phyloP scores from a whole-genome alignment of 2,797 vertebrate genomes.

The Chaenodraco wilsoni region DNA sequence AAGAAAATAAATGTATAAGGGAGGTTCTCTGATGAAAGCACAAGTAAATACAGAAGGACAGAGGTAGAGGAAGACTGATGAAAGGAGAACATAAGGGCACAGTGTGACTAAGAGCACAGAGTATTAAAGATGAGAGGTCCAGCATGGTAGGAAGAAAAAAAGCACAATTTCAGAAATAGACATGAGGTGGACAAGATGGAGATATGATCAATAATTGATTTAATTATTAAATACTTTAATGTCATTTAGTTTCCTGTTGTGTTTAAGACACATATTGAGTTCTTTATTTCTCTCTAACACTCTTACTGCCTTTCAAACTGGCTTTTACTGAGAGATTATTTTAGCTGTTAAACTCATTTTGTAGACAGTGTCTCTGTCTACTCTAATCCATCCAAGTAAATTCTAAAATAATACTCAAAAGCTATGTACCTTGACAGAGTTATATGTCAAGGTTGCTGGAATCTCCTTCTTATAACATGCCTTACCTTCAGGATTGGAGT shows the following conservation, averaged over 20 bases:
- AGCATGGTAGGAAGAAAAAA: background rate
- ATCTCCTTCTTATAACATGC: background rate
- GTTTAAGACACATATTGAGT: slow-evolving; percentile 6
- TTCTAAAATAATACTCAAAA: slow-evolving; percentile 12
- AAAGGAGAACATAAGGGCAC: slow-evolving; percentile 24
- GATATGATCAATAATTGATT: background rate
- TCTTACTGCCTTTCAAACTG: slow-evolving; percentile 14
- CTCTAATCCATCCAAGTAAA: slow-evolving; percentile 8
- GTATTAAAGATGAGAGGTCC: slow-evolving; percentile 1
- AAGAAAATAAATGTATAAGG: background rate
- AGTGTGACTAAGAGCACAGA: slow-evolving; percentile 25
- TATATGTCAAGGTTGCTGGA: background rate
- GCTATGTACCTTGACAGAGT: background rate
- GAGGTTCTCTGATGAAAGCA: slow-evolving; percentile 8
- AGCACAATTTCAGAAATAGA: background rate
- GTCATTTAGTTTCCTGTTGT: background rate
- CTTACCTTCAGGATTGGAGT: too few relatives aligned
- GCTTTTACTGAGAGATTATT: slow-evolving; percentile 30
- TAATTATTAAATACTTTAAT: background rate
- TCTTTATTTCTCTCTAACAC: slow-evolving; percentile 13
- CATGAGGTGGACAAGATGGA: slow-evolving; percentile 21
- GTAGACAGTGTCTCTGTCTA: slow-evolving; percentile 6
- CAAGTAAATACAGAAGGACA: slow-evolving; percentile 10
- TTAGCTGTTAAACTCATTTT: slow-evolving; percentile 23
- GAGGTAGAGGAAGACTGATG: slow-evolving; percentile 11